Base-by-base conservation (phyloP, 2,797 vertebrate genomes). In the Ctenochaetus hawaiiensis region DNA sequence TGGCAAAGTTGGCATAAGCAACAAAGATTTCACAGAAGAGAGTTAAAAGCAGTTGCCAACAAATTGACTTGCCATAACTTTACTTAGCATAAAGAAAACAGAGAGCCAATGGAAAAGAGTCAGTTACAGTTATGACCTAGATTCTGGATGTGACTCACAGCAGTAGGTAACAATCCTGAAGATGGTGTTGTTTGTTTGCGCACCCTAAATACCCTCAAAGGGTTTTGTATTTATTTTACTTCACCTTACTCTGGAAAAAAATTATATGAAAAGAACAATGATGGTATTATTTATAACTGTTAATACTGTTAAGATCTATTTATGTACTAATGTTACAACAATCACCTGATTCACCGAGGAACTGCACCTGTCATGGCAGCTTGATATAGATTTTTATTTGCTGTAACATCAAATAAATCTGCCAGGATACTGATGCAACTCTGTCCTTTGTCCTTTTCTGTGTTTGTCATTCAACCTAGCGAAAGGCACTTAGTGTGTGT, bases 331-430 rank as follows among this genome's bases (percentile, higher is more conserved):
- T 75, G 67, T 88, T 72, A 59, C 20, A 12, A 43, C 5, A 2
- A 66, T 75, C 39, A 60, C 53, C n/a, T 44, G 49, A 81, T 62
- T 86, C 68, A 70, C 64, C 54, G 57, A 90, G 34, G 8, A 77
- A 79, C 68, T 81, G 73, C 70, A 83, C 41, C 45, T 75, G 71
- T 84, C 78, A 52, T 63, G 80, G 85, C 84, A 90, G 84, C 84
- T 91, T 77, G 61, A 77, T 81, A 67, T 77, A 54, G 34, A 48
- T 78, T 71, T 73, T 59, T 54, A 75, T 92, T 87, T 88, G 76
- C 69, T 20, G 41, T 66, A 68, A 80, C 83, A 86, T 84, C 69
- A 75, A 94, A 92, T 94, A 94, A 93, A 95, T 72, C 87, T 90
- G 85, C 83, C 85, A 88, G 80, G 78, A 85, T 78, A 71, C 80